A percentile compares a stretch with the other conserved stretches of the same genome.
These are phyloP conservation scores for Ctenopoma multispine DNA, from an alignment of 2,797 vertebrate species.

Conservation along the genomic window DNA sequence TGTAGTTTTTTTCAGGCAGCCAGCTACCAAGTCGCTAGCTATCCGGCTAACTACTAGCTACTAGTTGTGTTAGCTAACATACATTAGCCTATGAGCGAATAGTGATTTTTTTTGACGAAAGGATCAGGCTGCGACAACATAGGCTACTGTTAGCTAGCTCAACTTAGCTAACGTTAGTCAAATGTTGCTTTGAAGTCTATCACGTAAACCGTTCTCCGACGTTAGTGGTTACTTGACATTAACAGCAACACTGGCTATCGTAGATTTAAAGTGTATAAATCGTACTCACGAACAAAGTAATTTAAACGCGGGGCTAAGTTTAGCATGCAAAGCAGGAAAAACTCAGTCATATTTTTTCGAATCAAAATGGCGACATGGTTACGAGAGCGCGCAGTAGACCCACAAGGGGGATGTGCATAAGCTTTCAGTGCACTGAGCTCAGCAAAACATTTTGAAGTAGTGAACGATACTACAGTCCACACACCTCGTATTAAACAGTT, in stretches of 20 bases:
- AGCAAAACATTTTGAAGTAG: slow-evolving; percentile 1
- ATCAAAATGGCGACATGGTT: slow-evolving; percentile 88
- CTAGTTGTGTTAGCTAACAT: slow-evolving; percentile 52
- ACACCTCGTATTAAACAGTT: too few species aligned
- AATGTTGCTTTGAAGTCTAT: slow-evolving; percentile 52
- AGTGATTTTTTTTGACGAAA: slow-evolving; percentile 82
- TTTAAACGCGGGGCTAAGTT: slow-evolving; percentile 68
- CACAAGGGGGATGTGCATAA: slow-evolving; percentile 54
- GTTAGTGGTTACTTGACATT: slow-evolving; percentile 2
- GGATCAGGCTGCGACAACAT: slow-evolving; percentile 72
- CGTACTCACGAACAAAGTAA: slow-evolving; percentile 56
- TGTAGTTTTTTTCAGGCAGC: slow-evolving; percentile 48
- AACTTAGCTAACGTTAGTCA: slow-evolving; percentile 73
- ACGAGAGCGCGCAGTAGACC: slow-evolving; percentile 75
- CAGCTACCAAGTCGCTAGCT: slow-evolving; percentile 56
- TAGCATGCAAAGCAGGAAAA: slow-evolving; percentile 83
- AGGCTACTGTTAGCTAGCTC: slow-evolving; percentile 68
- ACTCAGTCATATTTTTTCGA: slow-evolving; percentile 86
- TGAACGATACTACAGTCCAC: too few species aligned
- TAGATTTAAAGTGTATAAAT: slow-evolving; percentile 14
- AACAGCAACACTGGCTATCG: slow-evolving; percentile 13
- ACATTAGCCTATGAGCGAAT: slow-evolving; percentile 65
- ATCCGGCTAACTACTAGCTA: slow-evolving; percentile 60
- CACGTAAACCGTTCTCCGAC: slow-evolving; percentile 30
- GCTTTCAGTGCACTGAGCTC: slow-evolving; percentile 36